Evolutionary conservation across 2,888 invertebrate genomes (phyloP).

Genomic region (Leptinotarsa juncta): DNA sequence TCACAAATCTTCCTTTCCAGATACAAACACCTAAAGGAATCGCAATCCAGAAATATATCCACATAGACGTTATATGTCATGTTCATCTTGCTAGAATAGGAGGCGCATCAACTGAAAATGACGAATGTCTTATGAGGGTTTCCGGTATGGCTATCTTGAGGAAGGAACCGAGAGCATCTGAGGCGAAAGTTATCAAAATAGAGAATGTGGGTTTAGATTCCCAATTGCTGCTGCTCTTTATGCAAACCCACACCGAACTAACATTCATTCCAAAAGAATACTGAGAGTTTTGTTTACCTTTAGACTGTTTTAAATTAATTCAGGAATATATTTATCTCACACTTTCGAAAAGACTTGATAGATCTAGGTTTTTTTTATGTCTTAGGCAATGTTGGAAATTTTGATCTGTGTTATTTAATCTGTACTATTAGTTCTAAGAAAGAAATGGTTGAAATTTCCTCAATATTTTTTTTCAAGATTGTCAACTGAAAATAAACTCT

Average conservation of each 20-base stretch:
- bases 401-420: background rate
- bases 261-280: constrained; percentile 69
- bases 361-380: background rate
- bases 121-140: constrained; percentile 75
- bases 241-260: constrained; percentile 74
- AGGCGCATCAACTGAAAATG: constrained; percentile 69
- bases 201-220: constrained; percentile 78
- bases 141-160: constrained; percentile 75
- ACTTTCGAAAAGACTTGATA: background rate
- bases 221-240: constrained; percentile 75
- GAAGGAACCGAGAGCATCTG: constrained; percentile 70
- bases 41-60: constrained; percentile 74
- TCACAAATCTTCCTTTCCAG: constrained; percentile 49
- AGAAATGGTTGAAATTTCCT: background rate
- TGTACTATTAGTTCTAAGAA: background rate
- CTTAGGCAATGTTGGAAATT: background rate
- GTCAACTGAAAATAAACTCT: background rate
- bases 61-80: constrained; percentile 77
- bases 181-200: constrained; percentile 71
- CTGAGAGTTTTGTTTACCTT: constrained; percentile 2
- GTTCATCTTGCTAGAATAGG: constrained; percentile 72
- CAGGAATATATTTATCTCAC: background rate
- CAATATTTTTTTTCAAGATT: background rate
- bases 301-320: background rate
- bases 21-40: constrained; percentile 59